Percentiles rank a stretch among this genome's conserved stretches.
Conservation (phyloP, 2,113 vertebrate genomes). For the Tachuris rubrigastra region DNA sequence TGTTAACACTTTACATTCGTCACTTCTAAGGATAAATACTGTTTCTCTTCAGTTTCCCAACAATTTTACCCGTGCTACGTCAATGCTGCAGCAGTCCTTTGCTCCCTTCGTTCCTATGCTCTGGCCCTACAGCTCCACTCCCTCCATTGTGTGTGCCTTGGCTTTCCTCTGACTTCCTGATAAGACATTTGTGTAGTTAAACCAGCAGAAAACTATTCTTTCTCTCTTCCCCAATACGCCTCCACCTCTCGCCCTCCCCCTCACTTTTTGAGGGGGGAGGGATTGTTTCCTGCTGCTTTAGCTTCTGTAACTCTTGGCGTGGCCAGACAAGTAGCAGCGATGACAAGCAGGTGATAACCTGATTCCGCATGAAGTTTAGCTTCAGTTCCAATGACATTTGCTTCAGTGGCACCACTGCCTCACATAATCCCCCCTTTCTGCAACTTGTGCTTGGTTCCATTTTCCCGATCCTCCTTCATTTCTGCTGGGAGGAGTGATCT, state of each 20-base stretch:
- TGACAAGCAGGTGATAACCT: constrained; percentile 35
- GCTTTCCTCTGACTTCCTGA: background rate
- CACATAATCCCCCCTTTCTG: background rate
- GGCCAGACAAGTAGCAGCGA: background rate
- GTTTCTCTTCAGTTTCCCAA: background rate
- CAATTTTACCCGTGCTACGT: background rate
- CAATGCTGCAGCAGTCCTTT: background rate
- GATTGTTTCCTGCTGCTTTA: background rate
- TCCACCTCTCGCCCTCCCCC: no score
- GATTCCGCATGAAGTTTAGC: background rate
- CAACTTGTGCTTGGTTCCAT: background rate
- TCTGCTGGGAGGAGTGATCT: background rate
- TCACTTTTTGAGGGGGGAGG: background rate
- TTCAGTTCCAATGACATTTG: background rate
- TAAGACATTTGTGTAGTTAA: constrained; percentile 1
- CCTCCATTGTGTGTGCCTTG: background rate
- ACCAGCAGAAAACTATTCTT: background rate
- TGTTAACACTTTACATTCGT: background rate
- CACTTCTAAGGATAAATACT: background rate
- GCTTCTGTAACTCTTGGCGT: background rate
- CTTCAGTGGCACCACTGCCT: background rate
- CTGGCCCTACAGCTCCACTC: background rate
- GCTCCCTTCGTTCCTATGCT: background rate
- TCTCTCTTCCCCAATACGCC: background rate
- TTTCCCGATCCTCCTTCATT: background rate